Conservation (phyloP, 1,140 invertebrate genomes). For the Drosophila kikkawai region DNA sequence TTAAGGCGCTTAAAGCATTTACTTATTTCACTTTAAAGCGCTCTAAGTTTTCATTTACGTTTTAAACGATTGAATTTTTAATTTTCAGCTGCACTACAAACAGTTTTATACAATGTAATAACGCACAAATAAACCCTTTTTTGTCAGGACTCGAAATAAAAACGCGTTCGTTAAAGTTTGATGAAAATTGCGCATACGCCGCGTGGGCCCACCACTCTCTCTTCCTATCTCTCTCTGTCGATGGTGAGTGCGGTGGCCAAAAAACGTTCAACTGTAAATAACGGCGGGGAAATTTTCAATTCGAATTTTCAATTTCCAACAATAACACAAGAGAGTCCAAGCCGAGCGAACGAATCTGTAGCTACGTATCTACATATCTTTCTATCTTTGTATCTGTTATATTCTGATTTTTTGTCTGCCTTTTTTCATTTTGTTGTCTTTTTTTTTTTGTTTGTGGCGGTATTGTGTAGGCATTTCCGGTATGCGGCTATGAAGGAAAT, state of each 20-base stretch:
- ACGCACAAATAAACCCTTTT: conserved; percentile 1
- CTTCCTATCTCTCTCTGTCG: neutral
- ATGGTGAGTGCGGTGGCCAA: neutral
- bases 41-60: neutral
- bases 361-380: conserved; percentile 23
- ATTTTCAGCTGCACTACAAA: neutral
- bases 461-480: conserved; percentile 74
- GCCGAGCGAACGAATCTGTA: conserved; percentile 24
- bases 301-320: conserved; percentile 55
- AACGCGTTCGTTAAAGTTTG: conserved; percentile 13
- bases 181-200: conserved; percentile 69
- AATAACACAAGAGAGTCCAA: conserved; percentile 33
- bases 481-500: conserved; percentile 63
- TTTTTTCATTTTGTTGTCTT: conserved; percentile 5
- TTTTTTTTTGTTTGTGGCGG: conserved; percentile 22
- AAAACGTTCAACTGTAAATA: conserved; percentile 57
- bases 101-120: conserved; percentile 5
- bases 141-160: conserved; percentile 1
- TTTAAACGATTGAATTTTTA: conserved; percentile 5
- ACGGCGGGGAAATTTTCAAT: conserved; percentile 48
- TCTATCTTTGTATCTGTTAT: conserved; percentile 36
- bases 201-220: conserved; percentile 10
- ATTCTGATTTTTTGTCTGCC: conserved; percentile 38
- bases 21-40: neutral
- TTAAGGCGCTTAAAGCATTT: neutral